phyloP scores from a whole-genome alignment of 1,140 invertebrate species.

The Nymphalis io region DNA sequence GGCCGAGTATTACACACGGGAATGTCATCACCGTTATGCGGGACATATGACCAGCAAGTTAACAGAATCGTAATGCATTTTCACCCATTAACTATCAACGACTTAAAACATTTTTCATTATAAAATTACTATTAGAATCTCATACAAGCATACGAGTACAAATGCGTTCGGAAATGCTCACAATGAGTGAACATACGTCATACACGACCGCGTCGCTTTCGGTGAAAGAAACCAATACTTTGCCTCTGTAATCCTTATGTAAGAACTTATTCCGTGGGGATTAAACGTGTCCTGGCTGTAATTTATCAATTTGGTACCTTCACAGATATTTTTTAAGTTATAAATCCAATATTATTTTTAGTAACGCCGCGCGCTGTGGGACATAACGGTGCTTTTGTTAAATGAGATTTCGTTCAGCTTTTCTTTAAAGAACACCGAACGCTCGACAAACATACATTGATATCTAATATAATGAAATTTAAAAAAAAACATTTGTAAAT shows the following conservation, averaged over 20 bases:
- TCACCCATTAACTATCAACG: slow-evolving; percentile 22
- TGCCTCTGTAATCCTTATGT: slow-evolving; percentile 55
- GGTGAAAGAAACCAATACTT: slow-evolving; percentile 24
- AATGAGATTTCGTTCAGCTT: not conserved
- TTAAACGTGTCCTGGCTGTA: slow-evolving; percentile 56
- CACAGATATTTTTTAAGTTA: slow-evolving; percentile 3
- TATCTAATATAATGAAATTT: not conserved
- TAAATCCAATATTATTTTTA: slow-evolving; percentile 7
- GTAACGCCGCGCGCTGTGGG: not conserved
- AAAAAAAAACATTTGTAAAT: too few species aligned
- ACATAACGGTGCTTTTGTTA: slow-evolving; percentile 8
- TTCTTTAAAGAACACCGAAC: slow-evolving; percentile 6
- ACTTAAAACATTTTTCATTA: slow-evolving; percentile 56
- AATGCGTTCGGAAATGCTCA: slow-evolving; percentile 44
- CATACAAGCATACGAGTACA: slow-evolving; percentile 42
- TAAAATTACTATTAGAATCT: slow-evolving; percentile 52
- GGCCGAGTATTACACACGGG: not conserved
- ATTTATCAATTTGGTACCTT: slow-evolving; percentile 69
- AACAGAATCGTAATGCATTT: slow-evolving; percentile 38
- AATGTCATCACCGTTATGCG: slow-evolving; percentile 10
- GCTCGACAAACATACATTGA: not conserved
- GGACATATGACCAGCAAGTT: slow-evolving; percentile 18
- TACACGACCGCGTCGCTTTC: slow-evolving; percentile 24
- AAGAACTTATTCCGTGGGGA: slow-evolving; percentile 62
- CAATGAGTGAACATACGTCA: slow-evolving; percentile 56